Conservation (phyloP, 2,888 invertebrate genomes). For the Molorchus minor region DNA sequence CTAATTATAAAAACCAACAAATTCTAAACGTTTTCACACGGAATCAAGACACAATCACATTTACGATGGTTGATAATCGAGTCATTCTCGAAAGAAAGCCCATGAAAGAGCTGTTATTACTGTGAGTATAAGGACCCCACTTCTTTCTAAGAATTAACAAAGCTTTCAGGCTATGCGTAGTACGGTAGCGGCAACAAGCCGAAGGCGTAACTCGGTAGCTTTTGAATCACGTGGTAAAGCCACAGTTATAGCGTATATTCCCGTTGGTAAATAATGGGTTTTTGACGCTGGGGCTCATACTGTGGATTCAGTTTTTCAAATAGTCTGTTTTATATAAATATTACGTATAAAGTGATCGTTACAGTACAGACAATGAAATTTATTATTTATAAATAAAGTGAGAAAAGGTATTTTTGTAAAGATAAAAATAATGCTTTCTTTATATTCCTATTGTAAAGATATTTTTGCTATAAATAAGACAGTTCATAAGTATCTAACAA, state of each 20-base stretch:
- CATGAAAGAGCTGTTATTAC: background rate
- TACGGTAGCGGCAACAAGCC: conserved; percentile 30
- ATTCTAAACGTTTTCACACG: background rate
- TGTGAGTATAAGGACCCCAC: conserved; percentile 26
- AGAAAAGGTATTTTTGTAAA: too few relatives aligned
- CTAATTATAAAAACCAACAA: too few relatives aligned
- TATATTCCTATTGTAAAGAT: too few relatives aligned
- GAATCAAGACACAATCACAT: background rate
- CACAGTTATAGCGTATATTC: conserved; percentile 25
- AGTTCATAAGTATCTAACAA: too few relatives aligned
- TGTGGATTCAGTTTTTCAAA: too few relatives aligned
- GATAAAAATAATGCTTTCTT: too few relatives aligned
- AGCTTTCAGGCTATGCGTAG: conserved; percentile 37
- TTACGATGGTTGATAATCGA: background rate
- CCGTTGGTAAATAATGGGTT: background rate
- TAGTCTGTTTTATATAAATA: too few relatives aligned
- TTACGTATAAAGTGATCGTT: too few relatives aligned
- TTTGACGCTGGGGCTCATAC: too few relatives aligned
- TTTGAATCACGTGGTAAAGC: conserved; percentile 36
- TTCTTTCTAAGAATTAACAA: conserved; percentile 30
- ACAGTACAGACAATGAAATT: too few relatives aligned
- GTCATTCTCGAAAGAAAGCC: background rate
- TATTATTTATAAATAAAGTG: too few relatives aligned
- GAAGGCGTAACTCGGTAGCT: conserved; percentile 40
- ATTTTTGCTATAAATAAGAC: too few relatives aligned